These are phyloP conservation scores for Phyllotis vaccarum DNA, from an alignment of 2,797 vertebrate genomes.

Conservation along the genomic window DNA sequence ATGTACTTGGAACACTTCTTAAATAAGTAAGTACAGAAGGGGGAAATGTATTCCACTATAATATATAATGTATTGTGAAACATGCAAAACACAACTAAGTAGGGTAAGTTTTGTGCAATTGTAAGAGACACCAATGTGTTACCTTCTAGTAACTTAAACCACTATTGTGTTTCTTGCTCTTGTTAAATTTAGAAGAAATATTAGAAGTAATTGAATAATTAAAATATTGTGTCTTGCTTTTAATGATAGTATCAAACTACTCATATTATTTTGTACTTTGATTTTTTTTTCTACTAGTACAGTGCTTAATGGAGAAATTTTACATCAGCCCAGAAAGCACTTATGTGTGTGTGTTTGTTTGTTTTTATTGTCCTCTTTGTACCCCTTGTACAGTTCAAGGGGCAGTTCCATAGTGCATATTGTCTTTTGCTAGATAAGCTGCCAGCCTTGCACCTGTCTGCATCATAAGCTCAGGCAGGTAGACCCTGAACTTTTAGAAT, in stretches of 20 bases:
- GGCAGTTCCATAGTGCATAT: neutral
- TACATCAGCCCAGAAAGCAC: conserved; percentile 3
- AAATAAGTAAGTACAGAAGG: neutral
- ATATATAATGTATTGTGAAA: neutral
- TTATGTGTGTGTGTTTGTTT: neutral
- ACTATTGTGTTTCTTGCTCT: conserved; percentile 31
- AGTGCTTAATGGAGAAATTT: conserved; percentile 45
- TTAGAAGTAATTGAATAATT: conserved; percentile 61
- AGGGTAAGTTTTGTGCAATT: neutral
- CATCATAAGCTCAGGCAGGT: neutral
- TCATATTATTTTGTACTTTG: conserved; percentile 25
- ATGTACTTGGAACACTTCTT: conserved; percentile 60
- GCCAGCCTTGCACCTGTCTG: neutral
- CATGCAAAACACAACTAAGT: conserved; percentile 13
- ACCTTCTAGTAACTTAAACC: neutral
- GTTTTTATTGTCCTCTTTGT: conserved; percentile 7
- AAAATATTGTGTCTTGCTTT: neutral
- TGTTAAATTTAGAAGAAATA: conserved; percentile 52
- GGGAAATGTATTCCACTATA: neutral
- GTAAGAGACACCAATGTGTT: neutral
- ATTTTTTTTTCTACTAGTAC: conserved; percentile 43
- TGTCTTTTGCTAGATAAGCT: conserved; percentile 41
- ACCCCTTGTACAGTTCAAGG: neutral
- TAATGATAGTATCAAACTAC: conserved; percentile 33
- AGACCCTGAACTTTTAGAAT: conserved; percentile 17